Evolutionary conservation across 2,113 vertebrate species (phyloP).

Genomic region (Astatoreochromis straeleni): DNA sequence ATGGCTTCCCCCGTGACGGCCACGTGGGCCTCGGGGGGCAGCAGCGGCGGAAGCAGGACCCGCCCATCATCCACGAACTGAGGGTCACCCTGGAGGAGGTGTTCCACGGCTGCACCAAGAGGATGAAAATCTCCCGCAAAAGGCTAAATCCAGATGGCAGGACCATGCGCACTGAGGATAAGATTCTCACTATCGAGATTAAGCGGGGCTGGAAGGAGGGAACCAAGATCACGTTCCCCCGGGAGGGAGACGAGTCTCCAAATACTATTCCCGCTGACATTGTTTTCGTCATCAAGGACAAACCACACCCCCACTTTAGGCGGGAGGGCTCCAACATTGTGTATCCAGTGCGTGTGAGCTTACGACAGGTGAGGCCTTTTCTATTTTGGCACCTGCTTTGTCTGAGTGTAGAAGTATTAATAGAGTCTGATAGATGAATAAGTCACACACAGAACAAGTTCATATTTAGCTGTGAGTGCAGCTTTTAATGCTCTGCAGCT

Average conservation of each 20-base stretch:
- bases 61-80: slow-evolving; percentile 91
- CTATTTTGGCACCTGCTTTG: background rate
- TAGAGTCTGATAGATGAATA: slow-evolving; percentile 23
- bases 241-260: slow-evolving; percentile 91
- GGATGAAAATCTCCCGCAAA: slow-evolving; percentile 96
- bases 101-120: slow-evolving; percentile 90
- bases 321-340: slow-evolving; percentile 94
- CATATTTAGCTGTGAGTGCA: background rate
- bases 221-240: slow-evolving; percentile 97
- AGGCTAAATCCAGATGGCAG: slow-evolving; percentile 90
- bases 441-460: slow-evolving; percentile 10
- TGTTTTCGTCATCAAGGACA: slow-evolving; percentile 98
- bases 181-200: slow-evolving; percentile 97
- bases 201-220: slow-evolving; percentile 98
- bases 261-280: slow-evolving; percentile 94
- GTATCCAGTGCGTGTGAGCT: slow-evolving; percentile 87
- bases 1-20: slow-evolving; percentile 91
- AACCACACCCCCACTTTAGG: slow-evolving; percentile 91
- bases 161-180: slow-evolving; percentile 89
- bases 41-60: slow-evolving; percentile 88
- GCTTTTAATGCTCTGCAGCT: background rate
- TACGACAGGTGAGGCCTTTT: slow-evolving; percentile 84
- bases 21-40: slow-evolving; percentile 81
- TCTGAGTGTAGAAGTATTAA: slow-evolving; percentile 1
- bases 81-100: slow-evolving; percentile 94